Percentiles rank a stretch among this genome's conserved stretches.
phyloP scores from a whole-genome alignment of 2,888 invertebrate species.

The Acanthosepion pharaonis region DNA sequence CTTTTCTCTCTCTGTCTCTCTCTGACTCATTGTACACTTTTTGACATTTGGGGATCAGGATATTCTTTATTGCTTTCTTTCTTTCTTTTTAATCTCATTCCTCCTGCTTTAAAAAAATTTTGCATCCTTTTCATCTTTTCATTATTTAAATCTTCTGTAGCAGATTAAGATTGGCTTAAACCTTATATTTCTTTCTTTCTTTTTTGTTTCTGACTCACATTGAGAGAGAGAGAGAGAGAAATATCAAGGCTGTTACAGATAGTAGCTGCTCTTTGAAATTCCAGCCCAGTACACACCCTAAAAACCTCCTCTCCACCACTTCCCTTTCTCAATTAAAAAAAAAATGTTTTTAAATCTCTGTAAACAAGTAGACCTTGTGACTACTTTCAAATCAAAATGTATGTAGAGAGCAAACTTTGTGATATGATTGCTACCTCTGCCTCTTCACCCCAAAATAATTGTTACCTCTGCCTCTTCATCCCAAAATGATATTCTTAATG shows the following conservation, averaged over 20 bases:
- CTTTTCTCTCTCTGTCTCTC: background rate
- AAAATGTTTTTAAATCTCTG: background rate
- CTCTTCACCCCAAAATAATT: background rate
- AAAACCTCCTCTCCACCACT: background rate
- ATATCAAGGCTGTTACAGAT: background rate
- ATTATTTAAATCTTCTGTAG: background rate
- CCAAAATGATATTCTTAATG: background rate
- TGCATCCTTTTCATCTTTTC: conserved; percentile 18
- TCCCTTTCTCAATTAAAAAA: background rate
- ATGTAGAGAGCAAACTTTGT: background rate
- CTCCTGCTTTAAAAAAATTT: background rate
- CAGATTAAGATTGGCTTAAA: conserved; percentile 21
- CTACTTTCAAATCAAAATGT: conserved; percentile 21
- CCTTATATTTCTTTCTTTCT: background rate
- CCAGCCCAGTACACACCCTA: background rate
- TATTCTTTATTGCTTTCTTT: background rate
- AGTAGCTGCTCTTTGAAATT: background rate
- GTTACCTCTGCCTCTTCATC: too few species aligned
- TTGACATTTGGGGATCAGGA: background rate
- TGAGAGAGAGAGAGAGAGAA: background rate
- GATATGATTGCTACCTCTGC: background rate
- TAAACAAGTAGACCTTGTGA: conserved; percentile 33
- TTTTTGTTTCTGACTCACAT: background rate
- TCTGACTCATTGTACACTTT: conserved; percentile 20
- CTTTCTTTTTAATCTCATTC: background rate